Percentiles rank a stretch among this genome's conserved stretches.
Evolutionary conservation across 2,113 vertebrate genomes (phyloP).

Genomic region (Mastomys coucha): DNA sequence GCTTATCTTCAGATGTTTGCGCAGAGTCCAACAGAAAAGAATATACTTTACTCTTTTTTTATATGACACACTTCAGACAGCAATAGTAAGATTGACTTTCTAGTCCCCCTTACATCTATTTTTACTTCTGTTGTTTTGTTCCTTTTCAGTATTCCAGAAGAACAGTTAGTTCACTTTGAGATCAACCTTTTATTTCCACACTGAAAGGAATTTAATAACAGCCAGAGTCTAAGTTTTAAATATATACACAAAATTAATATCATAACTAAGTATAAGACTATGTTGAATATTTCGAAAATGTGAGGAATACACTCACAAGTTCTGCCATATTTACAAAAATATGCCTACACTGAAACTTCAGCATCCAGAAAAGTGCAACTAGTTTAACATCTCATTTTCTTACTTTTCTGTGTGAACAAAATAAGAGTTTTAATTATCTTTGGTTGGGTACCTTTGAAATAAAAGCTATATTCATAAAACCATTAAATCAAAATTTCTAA

Average conservation of each 20-base stretch:
- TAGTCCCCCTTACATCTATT: not conserved
- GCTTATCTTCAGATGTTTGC: not conserved
- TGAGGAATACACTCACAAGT: conserved; percentile 42
- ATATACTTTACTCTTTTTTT: not conserved
- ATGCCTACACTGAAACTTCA: not conserved
- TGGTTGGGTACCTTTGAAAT: conserved; percentile 47
- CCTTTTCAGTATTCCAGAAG: conserved; percentile 27
- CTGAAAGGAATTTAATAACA: conserved; percentile 27
- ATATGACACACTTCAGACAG: conserved; percentile 14
- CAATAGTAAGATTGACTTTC: not conserved
- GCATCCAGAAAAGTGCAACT: not conserved
- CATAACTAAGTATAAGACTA: conserved; percentile 32
- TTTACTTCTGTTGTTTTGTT: not conserved
- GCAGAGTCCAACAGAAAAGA: conserved; percentile 31
- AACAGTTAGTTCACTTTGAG: not conserved
- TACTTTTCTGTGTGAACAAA: conserved; percentile 22
- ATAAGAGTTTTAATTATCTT: conserved; percentile 62
- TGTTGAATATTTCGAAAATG: conserved; percentile 41
- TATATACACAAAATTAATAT: conserved; percentile 38
- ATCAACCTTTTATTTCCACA: conserved; percentile 17
- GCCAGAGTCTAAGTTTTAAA: conserved; percentile 17
- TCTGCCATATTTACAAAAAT: conserved; percentile 63
- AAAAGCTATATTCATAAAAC: conserved; percentile 54
- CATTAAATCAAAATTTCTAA: conserved; percentile 29
- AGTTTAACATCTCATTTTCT: conserved; percentile 49